phyloP scores from a whole-genome alignment of 2,888 invertebrate species.

The Erebia palarica region DNA sequence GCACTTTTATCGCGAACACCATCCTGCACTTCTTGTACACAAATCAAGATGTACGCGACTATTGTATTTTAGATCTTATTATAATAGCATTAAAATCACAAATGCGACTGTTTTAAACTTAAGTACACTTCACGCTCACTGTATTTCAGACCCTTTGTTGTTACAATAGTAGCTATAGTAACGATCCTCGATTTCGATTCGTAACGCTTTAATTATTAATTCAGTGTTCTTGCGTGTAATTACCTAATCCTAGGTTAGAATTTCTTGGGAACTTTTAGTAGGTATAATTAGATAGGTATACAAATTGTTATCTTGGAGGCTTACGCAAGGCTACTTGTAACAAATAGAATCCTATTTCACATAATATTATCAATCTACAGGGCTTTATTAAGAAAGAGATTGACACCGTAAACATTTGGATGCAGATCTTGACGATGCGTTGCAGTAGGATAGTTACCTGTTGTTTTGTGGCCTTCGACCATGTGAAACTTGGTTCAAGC shows the following conservation, averaged over 20 bases:
- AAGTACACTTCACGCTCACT: constrained; percentile 8
- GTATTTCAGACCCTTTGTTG: constrained; percentile 52
- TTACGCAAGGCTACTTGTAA: background rate
- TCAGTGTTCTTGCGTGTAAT: constrained; percentile 13
- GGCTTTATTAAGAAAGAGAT: no score
- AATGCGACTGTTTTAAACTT: background rate
- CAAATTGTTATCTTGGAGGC: background rate
- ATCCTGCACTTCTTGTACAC: constrained; percentile 6
- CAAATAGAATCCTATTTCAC: background rate
- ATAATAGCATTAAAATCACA: background rate
- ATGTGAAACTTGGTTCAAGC: no score
- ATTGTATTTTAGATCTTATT: constrained; percentile 19
- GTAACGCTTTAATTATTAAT: constrained; percentile 21
- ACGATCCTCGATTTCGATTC: constrained; percentile 31
- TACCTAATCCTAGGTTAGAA: constrained; percentile 1
- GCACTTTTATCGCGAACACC: constrained; percentile 21
- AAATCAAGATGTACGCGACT: constrained; percentile 9
- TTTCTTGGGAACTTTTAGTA: background rate
- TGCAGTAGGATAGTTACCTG: no score
- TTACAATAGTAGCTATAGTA: constrained; percentile 42
- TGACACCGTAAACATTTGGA: no score
- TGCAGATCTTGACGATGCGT: no score
- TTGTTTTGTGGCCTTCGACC: no score
- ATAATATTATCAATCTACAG: no score
- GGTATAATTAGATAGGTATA: background rate